Base-by-base conservation (phyloP, 2,113 vertebrate species). In the Vicugna pacos region DNA sequence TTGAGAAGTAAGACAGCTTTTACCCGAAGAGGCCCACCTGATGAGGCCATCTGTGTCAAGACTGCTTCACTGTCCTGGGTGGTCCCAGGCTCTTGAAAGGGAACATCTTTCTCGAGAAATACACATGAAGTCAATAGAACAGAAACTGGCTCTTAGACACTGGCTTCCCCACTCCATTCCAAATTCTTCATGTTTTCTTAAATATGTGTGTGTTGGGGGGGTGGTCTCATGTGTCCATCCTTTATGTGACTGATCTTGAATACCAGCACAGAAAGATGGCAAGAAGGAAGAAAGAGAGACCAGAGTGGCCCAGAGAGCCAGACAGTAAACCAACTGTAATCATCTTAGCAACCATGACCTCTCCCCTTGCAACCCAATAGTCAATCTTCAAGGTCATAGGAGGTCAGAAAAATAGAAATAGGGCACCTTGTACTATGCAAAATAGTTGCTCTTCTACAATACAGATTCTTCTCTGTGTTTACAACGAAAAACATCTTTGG, bases 41-140 rank as follows among this genome's bases (percentile, higher is more conserved):
- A 97, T 24, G 52, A 90, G 90, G 77, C 80, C 94, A n/a, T 89
- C 30, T 52, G 76, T 92, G 90, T 92, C 92, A 54, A 96, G 84
- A 13, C 79, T 94, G 94, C 82, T 92, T 50, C 80, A 17, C 62
- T 96, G 46, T 81, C 76, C 72, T 98, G 97, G 97, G 97, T 98
- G 97, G 98, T 98, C 97, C 96, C 46, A 91, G 81, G 4, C 48
- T 70, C 19, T 72, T 88, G 69, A 97, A 98, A 98, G 26, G 58
- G 92, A 95, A 77, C 50, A 42, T 97, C 86, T 89, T 97, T 98
- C 86, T 97, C 46, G 84, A 97, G 91, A 96, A 96, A 95, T 73
- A 84, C 79, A 80, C 19, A 70, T 0, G 24, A 93, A 79, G 32
- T 96, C 80, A 95, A 72, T 11, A 65, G 91, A 97, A n/a, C 79